These are phyloP conservation scores for Pelecanus crispus DNA, from an alignment of 2,113 vertebrate species.

Conservation along the genomic window DNA sequence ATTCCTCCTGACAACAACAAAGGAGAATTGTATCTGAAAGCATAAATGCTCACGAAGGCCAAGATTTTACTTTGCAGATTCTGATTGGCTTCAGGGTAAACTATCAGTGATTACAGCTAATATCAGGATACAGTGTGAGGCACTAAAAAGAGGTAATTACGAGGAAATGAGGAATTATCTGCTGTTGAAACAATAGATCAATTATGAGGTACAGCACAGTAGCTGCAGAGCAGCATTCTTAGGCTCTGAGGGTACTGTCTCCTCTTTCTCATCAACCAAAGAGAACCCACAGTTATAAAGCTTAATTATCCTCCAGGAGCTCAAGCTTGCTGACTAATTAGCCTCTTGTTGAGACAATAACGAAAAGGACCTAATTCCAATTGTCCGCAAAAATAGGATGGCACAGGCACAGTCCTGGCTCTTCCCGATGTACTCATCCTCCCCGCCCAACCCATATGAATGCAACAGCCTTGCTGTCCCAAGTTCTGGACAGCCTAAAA, in stretches of 20 bases:
- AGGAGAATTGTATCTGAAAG: not conserved
- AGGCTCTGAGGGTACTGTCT: constrained; percentile 35
- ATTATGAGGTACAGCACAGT: constrained; percentile 25
- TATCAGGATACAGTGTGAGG: not conserved
- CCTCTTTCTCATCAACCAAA: not conserved
- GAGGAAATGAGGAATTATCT: constrained; percentile 50
- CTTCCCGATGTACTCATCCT: fast-evolving
- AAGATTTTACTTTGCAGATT: not conserved
- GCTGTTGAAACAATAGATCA: constrained; percentile 57
- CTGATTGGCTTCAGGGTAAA: not conserved
- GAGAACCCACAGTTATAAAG: constrained; percentile 33
- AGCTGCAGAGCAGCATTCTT: constrained; percentile 55
- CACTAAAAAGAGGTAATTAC: constrained; percentile 35
- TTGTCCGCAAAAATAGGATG: not conserved
- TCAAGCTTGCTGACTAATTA: constrained; percentile 20
- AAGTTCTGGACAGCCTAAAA: not conserved
- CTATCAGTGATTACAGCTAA: constrained; percentile 5
- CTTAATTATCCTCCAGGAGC: constrained; percentile 41
- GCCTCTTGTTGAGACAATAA: constrained; percentile 44
- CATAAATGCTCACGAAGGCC: not conserved
- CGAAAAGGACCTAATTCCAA: not conserved
- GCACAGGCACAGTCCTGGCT: not conserved
- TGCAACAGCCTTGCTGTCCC: not conserved
- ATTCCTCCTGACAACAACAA: not conserved
- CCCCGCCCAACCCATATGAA: fast-evolving